Base-by-base conservation (phyloP, 2,888 invertebrate genomes). In the Stenolophus ochropezus region DNA sequence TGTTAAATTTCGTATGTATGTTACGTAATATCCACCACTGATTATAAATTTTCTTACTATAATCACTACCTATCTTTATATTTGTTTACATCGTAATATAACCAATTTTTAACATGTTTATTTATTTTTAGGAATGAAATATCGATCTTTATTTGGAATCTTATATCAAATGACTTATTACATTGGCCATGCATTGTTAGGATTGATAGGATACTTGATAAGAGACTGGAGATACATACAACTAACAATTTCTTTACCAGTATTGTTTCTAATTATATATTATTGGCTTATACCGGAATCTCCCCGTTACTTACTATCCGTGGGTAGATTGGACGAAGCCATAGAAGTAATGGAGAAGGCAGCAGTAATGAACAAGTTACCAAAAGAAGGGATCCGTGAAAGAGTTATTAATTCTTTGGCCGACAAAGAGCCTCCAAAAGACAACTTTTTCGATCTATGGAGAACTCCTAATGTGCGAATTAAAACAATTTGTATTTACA, bases 91-190 rank as follows among this genome's bases (percentile, higher is more conserved):
- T n/a, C n/a, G n/a, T n/a, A n/a, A n/a, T n/a, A n/a, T n/a, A n/a
- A n/a, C n/a, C n/a, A n/a, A n/a, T n/a, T n/a, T n/a, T n/a, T n/a
- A 33, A 33, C 33, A 5, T 5, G 18, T 27, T 65, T 27, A 18
- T 33, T 42, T 33, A 6, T 69, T 20, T 33, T 18, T 69, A 75
- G 81, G 75, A 47, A n/a, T 51, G 2, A 85, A 88, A 83, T 89
- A 89, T 88, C 86, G 90, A n/a, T 89, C 89, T 2, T 87, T 88
- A 0, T 90, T 92, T 53, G 92, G 93, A 2, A 93, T 94, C 11
- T 85, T 94, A 0, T 94, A 94, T 86, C 94, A 94, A 85, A 89
- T 94, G 83, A 94, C 94, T 0, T 95, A 94, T 86, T 93, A 94
- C 85, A 85, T 94, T 23, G 95, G 94, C 0, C 94, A 94, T 85